Conservation (phyloP, 2,113 vertebrate genomes). For the Irena cyanogastra region DNA sequence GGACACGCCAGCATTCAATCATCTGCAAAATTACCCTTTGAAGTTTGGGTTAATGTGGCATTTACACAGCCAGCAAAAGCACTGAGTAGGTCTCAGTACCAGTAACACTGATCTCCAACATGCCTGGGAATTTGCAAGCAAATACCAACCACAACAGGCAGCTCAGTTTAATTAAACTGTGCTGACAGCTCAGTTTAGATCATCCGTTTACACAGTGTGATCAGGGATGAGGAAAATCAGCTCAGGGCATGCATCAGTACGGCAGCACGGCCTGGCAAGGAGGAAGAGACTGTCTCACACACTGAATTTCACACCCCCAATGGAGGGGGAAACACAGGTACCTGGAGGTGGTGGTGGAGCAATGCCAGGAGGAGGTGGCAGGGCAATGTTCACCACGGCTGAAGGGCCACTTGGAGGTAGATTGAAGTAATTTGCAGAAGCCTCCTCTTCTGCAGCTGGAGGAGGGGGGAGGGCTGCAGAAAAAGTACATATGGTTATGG, state of each 20-base stretch:
- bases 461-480: conserved; percentile 83
- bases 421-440: conserved; percentile 93
- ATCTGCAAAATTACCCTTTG: neutral
- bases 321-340: conserved; percentile 34
- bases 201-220: neutral
- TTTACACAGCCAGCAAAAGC: neutral
- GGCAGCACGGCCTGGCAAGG: neutral
- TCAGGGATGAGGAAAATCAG: neutral
- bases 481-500: neutral
- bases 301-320: neutral
- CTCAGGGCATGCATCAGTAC: neutral
- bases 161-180: neutral
- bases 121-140: neutral
- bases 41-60: neutral
- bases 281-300: neutral
- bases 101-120: neutral
- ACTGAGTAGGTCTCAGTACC: neutral
- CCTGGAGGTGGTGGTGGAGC: conserved; percentile 88
- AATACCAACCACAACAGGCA: neutral
- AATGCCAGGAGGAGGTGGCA: conserved; percentile 89
- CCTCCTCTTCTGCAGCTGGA: conserved; percentile 88
- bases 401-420: conserved; percentile 85
- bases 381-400: conserved; percentile 85
- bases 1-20: neutral
- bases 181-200: conserved; percentile 19